Conservation (phyloP, 1,140 invertebrate species). For the Nymphalis io region DNA sequence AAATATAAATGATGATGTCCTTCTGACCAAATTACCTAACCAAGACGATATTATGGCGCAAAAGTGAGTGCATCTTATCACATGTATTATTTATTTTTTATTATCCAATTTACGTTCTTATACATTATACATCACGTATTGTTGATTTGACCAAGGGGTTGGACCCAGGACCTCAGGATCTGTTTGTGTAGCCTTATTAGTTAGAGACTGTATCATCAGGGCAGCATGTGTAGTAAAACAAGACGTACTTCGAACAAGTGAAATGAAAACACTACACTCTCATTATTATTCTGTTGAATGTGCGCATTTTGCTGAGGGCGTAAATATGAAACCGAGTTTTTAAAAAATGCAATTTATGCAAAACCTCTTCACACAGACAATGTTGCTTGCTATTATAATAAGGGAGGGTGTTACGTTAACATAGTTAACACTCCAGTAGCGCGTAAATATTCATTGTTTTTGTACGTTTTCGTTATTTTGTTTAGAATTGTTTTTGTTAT, state of each 20-base stretch:
- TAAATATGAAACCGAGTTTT: conserved; percentile 32
- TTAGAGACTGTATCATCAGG: not conserved
- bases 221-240: not conserved
- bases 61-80: no score
- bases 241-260: conserved; percentile 10
- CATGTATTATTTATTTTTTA: no score
- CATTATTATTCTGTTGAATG: conserved; percentile 20
- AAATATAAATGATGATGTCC: no score
- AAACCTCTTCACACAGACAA: conserved; percentile 33
- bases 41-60: no score
- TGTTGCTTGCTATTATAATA: conserved; percentile 37
- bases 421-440: conserved; percentile 26
- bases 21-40: no score
- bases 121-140: no score
- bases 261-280: conserved; percentile 21
- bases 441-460: conserved; percentile 28
- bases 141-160: no score
- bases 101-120: no score
- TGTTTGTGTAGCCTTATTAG: no score
- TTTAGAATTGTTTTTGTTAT: conserved; percentile 9
- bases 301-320: conserved; percentile 19
- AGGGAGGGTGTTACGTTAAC: conserved; percentile 26
- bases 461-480: conserved; percentile 6
- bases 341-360: conserved; percentile 39
- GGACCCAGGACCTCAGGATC: no score